These are phyloP conservation scores for Synergus laeviventris DNA, from an alignment of 2,888 invertebrate species.

Conservation along the genomic window DNA sequence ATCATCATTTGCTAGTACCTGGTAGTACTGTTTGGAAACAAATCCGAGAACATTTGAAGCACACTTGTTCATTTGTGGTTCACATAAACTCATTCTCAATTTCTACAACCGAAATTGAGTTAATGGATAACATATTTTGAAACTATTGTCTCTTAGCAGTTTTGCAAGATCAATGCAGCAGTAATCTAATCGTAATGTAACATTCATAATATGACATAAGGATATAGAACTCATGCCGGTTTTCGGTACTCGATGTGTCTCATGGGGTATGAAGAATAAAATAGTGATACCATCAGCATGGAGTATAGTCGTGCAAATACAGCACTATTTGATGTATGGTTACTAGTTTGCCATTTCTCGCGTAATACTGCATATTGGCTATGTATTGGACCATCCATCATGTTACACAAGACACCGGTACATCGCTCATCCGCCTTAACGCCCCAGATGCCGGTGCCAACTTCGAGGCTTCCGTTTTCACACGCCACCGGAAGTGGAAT, in stretches of 20 bases:
- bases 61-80: too few species aligned
- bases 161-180: not conserved
- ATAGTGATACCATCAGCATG: not conserved
- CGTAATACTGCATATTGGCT: conserved; percentile 69
- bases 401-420: conserved; percentile 65
- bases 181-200: not conserved
- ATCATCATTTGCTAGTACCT: too few species aligned
- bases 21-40: too few species aligned
- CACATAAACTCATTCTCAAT: too few species aligned
- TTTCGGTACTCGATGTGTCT: not conserved
- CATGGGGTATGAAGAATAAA: not conserved
- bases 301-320: not conserved
- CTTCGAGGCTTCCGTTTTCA: conserved; percentile 57
- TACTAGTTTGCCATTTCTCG: conserved; percentile 67
- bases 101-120: too few species aligned
- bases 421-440: conserved; percentile 70
- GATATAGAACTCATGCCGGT: not conserved
- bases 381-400: conserved; percentile 71
- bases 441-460: conserved; percentile 63
- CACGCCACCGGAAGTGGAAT: conserved; percentile 42
- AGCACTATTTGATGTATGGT: conserved; percentile 67
- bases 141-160: not conserved
- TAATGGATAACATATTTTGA: too few species aligned
- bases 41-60: too few species aligned
- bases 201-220: not conserved